These are phyloP conservation scores for Smittia sp. DNA, from an alignment of 2,888 invertebrate genomes.

Conservation along the genomic window DNA sequence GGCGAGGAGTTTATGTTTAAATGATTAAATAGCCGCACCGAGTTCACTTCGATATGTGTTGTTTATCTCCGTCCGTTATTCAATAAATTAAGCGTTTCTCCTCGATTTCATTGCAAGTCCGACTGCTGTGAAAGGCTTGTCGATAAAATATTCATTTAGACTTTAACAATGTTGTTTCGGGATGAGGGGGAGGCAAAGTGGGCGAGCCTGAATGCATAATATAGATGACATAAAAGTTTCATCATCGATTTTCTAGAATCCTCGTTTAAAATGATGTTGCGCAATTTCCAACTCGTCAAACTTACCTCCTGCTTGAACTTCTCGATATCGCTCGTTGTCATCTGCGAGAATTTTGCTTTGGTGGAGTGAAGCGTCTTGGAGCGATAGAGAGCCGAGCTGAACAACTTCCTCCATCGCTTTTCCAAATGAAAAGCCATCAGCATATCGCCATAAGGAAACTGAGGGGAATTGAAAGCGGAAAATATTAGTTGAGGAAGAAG, in stretches of 20 bases:
- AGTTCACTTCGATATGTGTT: no score
- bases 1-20: no score
- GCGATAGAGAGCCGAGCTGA: slow-evolving; percentile 67
- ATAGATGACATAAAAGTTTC: background rate
- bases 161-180: background rate
- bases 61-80: no score
- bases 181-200: background rate
- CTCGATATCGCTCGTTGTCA: slow-evolving; percentile 71
- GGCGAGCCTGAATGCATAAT: background rate
- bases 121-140: no score
- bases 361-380: slow-evolving; percentile 70
- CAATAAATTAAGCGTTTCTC: no score
- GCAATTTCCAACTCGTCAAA: slow-evolving; percentile 34
- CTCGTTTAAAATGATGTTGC: background rate
- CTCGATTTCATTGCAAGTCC: no score
- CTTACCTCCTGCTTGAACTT: slow-evolving; percentile 51
- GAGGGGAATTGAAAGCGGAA: background rate
- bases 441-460: slow-evolving; percentile 53
- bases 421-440: slow-evolving; percentile 60
- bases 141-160: background rate
- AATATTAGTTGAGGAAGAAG: background rate
- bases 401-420: slow-evolving; percentile 67
- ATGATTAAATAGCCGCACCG: no score
- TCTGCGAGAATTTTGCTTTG: slow-evolving; percentile 81
- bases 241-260: background rate